Conservation (phyloP, 35 echinoderm and acorn worm species). For the Eucidaris tribuloides region DNA sequence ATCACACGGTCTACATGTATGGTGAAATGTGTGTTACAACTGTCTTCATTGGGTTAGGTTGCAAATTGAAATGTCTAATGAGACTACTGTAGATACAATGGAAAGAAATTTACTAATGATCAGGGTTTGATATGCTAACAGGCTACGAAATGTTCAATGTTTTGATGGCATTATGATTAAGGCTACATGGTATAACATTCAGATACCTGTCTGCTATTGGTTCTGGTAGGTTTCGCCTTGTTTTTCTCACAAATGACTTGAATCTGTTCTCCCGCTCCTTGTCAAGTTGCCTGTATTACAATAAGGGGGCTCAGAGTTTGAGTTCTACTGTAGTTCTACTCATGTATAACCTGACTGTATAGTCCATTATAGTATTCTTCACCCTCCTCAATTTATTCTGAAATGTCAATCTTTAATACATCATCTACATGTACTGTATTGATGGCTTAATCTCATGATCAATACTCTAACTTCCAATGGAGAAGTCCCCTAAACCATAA, state of each 20-base stretch:
- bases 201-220: constrained; percentile 74
- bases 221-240: constrained; percentile 49
- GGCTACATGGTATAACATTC: background rate
- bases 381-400: background rate
- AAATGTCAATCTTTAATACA: background rate
- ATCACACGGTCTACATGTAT: too few relatives aligned
- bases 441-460: background rate
- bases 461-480: too few relatives aligned
- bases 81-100: too few relatives aligned
- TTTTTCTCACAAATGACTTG: constrained; percentile 16
- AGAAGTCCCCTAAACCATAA: background rate
- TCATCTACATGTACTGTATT: background rate
- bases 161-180: background rate
- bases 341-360: background rate
- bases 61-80: too few relatives aligned
- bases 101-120: too few relatives aligned
- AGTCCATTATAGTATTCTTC: background rate
- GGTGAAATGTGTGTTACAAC: too few relatives aligned
- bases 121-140: too few relatives aligned
- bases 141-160: too few relatives aligned
- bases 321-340: background rate
- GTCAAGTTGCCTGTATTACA: constrained; percentile 59
- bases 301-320: background rate
- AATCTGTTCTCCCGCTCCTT: constrained; percentile 43
- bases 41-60: too few relatives aligned